Base-by-base conservation (phyloP, 1,140 invertebrate genomes). In the Homarus americanus region DNA sequence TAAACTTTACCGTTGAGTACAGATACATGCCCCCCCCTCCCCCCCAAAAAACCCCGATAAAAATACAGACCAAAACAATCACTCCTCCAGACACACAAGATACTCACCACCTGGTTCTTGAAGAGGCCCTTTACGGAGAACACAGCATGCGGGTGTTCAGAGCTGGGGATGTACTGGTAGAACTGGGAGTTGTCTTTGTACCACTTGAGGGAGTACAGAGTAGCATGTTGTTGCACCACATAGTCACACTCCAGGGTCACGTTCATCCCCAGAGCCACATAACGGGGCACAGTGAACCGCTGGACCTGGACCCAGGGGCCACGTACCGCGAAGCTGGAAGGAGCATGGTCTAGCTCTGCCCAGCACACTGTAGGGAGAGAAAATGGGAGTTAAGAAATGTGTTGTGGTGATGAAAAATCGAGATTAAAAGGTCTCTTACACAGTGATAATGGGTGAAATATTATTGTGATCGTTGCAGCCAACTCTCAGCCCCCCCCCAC, bases 171-270 rank as follows among this genome's bases (percentile, higher is more conserved):
- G 69, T 83, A 91, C 82, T 91, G 79, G 80, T 91, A 91, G 80
- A 91, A 91, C 80, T 91, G 88, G 24, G 88, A 91, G n/a, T 36
- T 75, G 17, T 82, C 88, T 53, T 91, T 91, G 69, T 91, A 91
- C 88, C 88, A 91, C 44, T 91, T 91, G 82, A 91, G 88, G 66
- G 80, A 91, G 38, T 91, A 91, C 28, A 91, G 72, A 4, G 15
- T 40, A 17, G 88, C 79, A n/a, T 91, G 66, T 24, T 83, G 40
- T 36, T 84, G 79, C 41, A 91, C 88, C 66, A 40, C 66, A 34
- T 91, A 91, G 80, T 91, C 88, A 53, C 88, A 91, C 44, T 83
- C 80, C 32, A 91, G 66, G 15, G 38, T 82, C 2, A 76, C 88
- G 44, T 91, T 83, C 44, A 83, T 34, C 20, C 82, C 88, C 12